These are phyloP conservation scores for Heliopora coerulea DNA, from an alignment of 92 coral and sea anemone genomes.

Conservation along the genomic window DNA sequence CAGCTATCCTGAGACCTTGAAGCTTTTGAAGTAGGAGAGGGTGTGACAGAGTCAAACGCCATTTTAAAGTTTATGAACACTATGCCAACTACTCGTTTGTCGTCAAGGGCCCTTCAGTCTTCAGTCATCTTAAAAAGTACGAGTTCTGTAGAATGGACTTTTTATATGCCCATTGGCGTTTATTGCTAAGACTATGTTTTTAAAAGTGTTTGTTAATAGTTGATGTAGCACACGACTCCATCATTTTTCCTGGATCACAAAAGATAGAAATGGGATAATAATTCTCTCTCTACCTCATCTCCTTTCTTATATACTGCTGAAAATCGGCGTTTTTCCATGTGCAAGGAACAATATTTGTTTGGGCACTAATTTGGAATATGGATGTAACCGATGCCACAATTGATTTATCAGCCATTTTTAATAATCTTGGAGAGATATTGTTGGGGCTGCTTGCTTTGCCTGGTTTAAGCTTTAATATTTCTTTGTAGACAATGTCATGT, in stretches of 20 bases:
- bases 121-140: conserved; percentile 41
- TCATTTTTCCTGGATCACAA: neutral
- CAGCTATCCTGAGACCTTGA: neutral
- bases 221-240: conserved; percentile 1
- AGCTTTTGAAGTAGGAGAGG: neutral
- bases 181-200: conserved; percentile 17
- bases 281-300: neutral
- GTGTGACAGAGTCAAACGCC: conserved; percentile 56
- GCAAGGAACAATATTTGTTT: neutral
- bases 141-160: conserved; percentile 22
- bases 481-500: neutral
- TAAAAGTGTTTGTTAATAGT: neutral
- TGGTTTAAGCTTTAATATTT: conserved; percentile 15
- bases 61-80: conserved; percentile 47
- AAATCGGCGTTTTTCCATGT: neutral
- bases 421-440: conserved; percentile 33
- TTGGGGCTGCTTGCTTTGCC: conserved; percentile 35
- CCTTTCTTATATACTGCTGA: conserved; percentile 7
- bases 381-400: conserved; percentile 41
- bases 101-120: conserved; percentile 46
- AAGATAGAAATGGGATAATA: neutral
- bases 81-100: conserved; percentile 48
- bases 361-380: conserved; percentile 10
- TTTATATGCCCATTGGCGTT: conserved; percentile 34
- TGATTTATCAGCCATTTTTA: conserved; percentile 40